Conservation (phyloP, 2,113 vertebrate species). For the Bufo bufo region DNA sequence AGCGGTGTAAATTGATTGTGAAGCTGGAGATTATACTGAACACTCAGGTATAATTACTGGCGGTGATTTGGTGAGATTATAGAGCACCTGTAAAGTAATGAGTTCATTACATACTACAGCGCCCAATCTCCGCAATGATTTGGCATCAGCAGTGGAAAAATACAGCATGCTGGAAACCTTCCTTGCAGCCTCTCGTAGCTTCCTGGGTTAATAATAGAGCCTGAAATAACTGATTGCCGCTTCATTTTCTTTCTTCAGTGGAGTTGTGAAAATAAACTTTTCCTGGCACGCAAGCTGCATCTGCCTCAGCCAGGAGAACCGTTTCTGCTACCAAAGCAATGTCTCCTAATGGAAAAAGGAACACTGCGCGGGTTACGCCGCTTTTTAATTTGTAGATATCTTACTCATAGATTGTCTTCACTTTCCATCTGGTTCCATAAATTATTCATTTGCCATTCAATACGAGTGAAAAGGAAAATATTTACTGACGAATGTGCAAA, state of each 20-base stretch:
- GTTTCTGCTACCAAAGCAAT: constrained; percentile 10
- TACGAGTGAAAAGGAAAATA: neutral
- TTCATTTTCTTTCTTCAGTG: constrained; percentile 19
- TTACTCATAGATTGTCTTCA: neutral
- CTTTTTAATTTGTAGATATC: neutral
- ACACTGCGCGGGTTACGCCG: neutral
- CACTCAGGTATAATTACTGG: constrained; percentile 31
- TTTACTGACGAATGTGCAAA: neutral
- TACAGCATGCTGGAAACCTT: constrained; percentile 9
- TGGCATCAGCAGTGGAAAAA: constrained; percentile 17
- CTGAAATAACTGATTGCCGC: constrained; percentile 40
- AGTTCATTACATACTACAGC: constrained; percentile 32
- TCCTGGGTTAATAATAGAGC: constrained; percentile 46
- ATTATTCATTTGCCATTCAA: neutral
- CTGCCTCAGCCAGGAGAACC: neutral
- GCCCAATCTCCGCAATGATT: neutral
- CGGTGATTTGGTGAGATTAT: neutral
- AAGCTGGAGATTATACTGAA: constrained; percentile 7
- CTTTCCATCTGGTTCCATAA: neutral
- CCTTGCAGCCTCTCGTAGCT: constrained; percentile 5
- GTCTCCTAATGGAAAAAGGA: neutral
- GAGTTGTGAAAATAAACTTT: constrained; percentile 47
- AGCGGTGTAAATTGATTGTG: constrained; percentile 7
- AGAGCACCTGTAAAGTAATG: constrained; percentile 21
- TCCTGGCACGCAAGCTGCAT: constrained; percentile 12